Evolutionary conservation across 2,113 vertebrate genomes (phyloP), one percentile per base, ranked within the genome.

Genomic region (Balaeniceps rex): DNA sequence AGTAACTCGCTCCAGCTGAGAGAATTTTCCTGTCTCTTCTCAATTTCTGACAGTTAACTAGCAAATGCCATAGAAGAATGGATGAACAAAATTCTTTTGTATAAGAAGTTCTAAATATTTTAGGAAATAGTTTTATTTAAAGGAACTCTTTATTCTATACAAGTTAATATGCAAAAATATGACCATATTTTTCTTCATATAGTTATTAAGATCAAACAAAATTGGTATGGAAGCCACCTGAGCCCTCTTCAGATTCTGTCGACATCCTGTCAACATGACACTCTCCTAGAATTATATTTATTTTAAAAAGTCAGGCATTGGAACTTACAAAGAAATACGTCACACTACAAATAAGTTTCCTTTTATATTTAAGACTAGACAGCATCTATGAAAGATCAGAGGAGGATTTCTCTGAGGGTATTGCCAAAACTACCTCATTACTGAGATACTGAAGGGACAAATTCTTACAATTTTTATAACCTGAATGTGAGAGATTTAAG

Each of bases 321-420:
- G 47, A 88, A 91, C 26, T 76, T 68, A 61, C 2, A 52, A 84
- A 80, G 47, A 93, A 94, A 42, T 55, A 34, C 44, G 75, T 83
- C 72, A 75, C 36, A 36, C 60, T 82, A 84, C 76, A 94, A 94
- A 81, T 84, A 88, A 76, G 3, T 64, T 28, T 79, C 42, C 79
- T 83, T 97, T 97, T 79, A 68, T 87, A 75, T 83, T 87, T 87
- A 60, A 71, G 55, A 75, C 44, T 33, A 91, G 84, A 76, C 70
- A 85, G 52, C 54, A 60, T 38, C 24, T 66, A 61, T 16, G 42
- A 85, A 94, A 92, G 80, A 96, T 95, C 47, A 94, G 77, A 93
- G 47, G 31, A 82, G 51, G 61, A 81, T 76, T 91, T 72, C 69
- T 96, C 69, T 90, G 76, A 88, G 91, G 65, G 72, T 76, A 47